Percentiles rank a stretch among this genome's conserved stretches.
These are phyloP conservation scores for Drosophila sp. DNA, from an alignment of 1,140 invertebrate species.

Conservation along the genomic window DNA sequence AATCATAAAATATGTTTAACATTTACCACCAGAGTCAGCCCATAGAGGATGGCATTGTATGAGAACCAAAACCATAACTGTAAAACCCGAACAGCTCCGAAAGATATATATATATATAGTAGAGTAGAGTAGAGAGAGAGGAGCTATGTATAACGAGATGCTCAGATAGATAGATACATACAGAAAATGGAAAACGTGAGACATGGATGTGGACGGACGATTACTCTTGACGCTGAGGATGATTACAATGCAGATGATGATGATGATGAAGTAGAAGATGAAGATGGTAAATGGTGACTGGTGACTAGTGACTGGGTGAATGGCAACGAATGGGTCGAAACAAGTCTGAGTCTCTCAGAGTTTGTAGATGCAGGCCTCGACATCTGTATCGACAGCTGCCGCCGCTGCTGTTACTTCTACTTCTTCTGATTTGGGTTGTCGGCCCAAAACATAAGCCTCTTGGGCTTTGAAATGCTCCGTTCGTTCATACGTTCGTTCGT, in stretches of 20 bases:
- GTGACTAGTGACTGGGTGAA: background rate
- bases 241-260: constrained; percentile 4
- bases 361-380: constrained; percentile 38
- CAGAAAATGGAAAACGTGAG: constrained; percentile 33
- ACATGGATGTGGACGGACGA: background rate
- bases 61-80: too few species aligned
- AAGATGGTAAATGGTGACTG: constrained; percentile 30
- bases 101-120: constrained; percentile 38
- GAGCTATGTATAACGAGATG: constrained; percentile 27
- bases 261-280: constrained; percentile 13
- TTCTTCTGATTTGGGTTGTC: constrained; percentile 67
- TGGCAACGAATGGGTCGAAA: constrained; percentile 28
- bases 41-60: background rate
- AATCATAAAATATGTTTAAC: constrained; percentile 33
- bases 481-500: constrained; percentile 7
- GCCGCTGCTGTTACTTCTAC: constrained; percentile 28
- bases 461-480: constrained; percentile 52
- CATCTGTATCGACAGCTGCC: constrained; percentile 33
- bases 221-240: constrained; percentile 13
- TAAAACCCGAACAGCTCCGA: constrained; percentile 31
- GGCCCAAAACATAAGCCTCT: constrained; percentile 66
- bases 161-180: constrained; percentile 34
- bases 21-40: constrained; percentile 22
- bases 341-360: constrained; percentile 37
- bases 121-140: background rate